Percentiles rank a stretch among this genome's conserved stretches.
These are phyloP conservation scores for Nomada ruficornis DNA, from an alignment of 2,888 invertebrate species.

Conservation along the genomic window DNA sequence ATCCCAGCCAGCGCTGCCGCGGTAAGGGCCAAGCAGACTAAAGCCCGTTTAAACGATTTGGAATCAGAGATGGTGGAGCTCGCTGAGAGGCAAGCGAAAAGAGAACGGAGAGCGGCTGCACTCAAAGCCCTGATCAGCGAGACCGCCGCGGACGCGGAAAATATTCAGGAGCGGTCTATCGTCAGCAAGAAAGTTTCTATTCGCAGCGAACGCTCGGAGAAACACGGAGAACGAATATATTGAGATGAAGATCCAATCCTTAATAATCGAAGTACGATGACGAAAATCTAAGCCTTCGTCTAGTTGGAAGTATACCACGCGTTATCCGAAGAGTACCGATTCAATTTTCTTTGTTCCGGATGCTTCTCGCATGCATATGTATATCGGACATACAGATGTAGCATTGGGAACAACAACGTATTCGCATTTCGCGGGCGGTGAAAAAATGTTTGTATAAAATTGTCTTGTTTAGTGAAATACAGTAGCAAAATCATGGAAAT, in stretches of 20 bases:
- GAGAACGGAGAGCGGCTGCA: slow-evolving; percentile 90
- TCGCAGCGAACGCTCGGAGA: slow-evolving; percentile 78
- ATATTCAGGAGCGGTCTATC: slow-evolving; percentile 69
- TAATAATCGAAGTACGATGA: not conserved
- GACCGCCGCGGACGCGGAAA: slow-evolving; percentile 84
- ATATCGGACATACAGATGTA: not conserved
- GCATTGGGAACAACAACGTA: not conserved
- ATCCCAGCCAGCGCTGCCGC: slow-evolving; percentile 86
- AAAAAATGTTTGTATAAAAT: slow-evolving; percentile 18
- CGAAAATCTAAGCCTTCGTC: not conserved
- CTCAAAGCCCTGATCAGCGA: slow-evolving; percentile 89
- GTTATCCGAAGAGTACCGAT: slow-evolving; percentile 9
- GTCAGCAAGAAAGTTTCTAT: slow-evolving; percentile 76
- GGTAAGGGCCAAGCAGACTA: slow-evolving; percentile 88
- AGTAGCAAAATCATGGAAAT: slow-evolving; percentile 20
- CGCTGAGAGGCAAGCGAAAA: slow-evolving; percentile 88
- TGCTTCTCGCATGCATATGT: not conserved
- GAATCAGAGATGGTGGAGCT: slow-evolving; percentile 91
- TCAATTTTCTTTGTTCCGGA: not conserved
- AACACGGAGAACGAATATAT: slow-evolving; percentile 72
- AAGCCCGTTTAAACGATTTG: slow-evolving; percentile 89
- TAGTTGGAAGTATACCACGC: not conserved
- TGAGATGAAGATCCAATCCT: not conserved
- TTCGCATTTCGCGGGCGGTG: not conserved
- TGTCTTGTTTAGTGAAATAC: slow-evolving; percentile 36